Evolutionary conservation across 2,888 invertebrate species (phyloP).

Genomic region (Dilophus febrilis): DNA sequence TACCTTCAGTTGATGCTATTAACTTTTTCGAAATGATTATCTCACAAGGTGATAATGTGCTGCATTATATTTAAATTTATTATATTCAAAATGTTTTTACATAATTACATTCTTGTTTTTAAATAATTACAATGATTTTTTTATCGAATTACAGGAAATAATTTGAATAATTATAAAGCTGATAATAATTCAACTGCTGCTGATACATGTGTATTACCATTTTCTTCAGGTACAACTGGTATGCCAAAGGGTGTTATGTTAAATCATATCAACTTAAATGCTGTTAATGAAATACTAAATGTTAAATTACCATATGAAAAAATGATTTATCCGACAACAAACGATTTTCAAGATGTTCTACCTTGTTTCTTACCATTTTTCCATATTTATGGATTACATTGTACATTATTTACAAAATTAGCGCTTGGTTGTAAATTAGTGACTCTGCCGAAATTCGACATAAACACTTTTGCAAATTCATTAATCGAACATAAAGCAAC

Average conservation of each 20-base stretch:
- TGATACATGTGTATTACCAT: conserved; percentile 54
- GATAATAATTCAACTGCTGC: conserved; percentile 23
- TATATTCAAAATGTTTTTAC: too few relatives aligned
- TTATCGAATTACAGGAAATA: too few relatives aligned
- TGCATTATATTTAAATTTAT: too few relatives aligned
- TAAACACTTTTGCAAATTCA: conserved; percentile 44
- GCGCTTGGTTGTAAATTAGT: conserved; percentile 44
- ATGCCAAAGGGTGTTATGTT: conserved; percentile 58
- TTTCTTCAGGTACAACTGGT: conserved; percentile 70
- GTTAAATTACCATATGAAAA: conserved; percentile 13
- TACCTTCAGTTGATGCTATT: too few relatives aligned
- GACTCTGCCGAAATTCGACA: conserved; percentile 58
- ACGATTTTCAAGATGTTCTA: conserved; percentile 39
- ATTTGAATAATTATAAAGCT: too few relatives aligned
- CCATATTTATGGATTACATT: conserved; percentile 61
- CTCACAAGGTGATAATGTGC: too few relatives aligned
- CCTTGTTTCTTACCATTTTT: conserved; percentile 62
- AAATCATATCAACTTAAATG: conserved; percentile 32
- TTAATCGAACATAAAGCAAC: conserved; percentile 44
- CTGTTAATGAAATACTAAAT: conserved; percentile 23
- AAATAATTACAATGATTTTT: too few relatives aligned
- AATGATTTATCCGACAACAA: conserved; percentile 15
- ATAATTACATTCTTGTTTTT: too few relatives aligned
- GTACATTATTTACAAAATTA: conserved; percentile 39
- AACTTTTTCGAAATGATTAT: too few relatives aligned